Evolutionary conservation across 64 coral and sea anemone genomes (phyloP).

Genomic region (Dendrophyllia cribrosa): DNA sequence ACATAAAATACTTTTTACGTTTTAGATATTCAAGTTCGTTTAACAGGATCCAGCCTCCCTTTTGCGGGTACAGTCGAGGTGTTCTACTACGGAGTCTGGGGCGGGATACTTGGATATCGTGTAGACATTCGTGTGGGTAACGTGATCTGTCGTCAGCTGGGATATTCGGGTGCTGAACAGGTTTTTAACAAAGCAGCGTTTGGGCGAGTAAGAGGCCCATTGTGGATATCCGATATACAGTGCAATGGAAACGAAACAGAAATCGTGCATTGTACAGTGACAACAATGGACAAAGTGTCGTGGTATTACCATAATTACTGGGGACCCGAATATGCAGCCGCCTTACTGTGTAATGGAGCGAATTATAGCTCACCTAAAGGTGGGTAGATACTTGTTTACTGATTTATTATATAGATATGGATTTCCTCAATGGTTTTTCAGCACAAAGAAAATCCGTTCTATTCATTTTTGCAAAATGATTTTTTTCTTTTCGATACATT

Average conservation of each 20-base stretch:
- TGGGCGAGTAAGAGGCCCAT: not conserved
- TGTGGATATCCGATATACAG: not conserved
- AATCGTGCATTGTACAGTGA: not conserved
- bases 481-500: too few relatives aligned
- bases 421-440: too few relatives aligned
- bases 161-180: slow-evolving; percentile 6
- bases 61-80: slow-evolving; percentile 12
- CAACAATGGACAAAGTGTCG: not conserved
- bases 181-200: not conserved
- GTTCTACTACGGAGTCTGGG: slow-evolving; percentile 20
- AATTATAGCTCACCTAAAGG: not conserved
- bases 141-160: slow-evolving; percentile 15
- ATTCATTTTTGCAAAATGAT: too few relatives aligned
- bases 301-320: not conserved
- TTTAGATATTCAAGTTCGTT: slow-evolving; percentile 8
- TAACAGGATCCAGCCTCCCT: not conserved
- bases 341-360: not conserved
- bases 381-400: not conserved
- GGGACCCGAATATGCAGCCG: not conserved
- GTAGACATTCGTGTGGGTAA: not conserved
- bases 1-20: not conserved
- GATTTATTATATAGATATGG: too few relatives aligned
- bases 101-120: not conserved
- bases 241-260: slow-evolving; percentile 2
- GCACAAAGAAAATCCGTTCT: too few relatives aligned